Percentiles rank a stretch among this genome's conserved stretches.
phyloP scores from a whole-genome alignment of 2,888 invertebrate genomes.

The Chelonus formosanus region DNA sequence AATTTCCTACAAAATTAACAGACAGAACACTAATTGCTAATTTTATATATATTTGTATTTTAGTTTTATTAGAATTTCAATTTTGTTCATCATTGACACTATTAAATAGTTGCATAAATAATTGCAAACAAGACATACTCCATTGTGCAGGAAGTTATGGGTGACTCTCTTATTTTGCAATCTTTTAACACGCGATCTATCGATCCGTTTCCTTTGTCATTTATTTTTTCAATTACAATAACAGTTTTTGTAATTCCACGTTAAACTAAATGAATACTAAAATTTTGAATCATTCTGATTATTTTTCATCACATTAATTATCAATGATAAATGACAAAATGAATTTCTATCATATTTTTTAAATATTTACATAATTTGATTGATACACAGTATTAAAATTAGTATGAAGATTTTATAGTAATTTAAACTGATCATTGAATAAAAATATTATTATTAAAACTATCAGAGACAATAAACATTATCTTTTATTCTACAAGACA shows the following conservation, averaged over 20 bases:
- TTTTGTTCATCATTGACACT: background rate
- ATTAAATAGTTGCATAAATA: slow-evolving; percentile 18
- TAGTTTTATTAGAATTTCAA: background rate
- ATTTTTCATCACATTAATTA: too few relatives aligned
- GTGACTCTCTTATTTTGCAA: slow-evolving; percentile 25
- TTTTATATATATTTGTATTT: background rate
- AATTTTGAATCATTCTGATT: background rate
- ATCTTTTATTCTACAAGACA: background rate
- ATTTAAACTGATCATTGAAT: too few relatives aligned
- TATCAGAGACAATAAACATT: background rate
- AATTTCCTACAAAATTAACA: too few relatives aligned
- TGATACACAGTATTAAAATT: too few relatives aligned
- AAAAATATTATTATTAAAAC: too few relatives aligned
- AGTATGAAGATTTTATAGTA: too few relatives aligned
- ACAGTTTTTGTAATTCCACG: slow-evolving; percentile 8
- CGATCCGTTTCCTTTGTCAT: slow-evolving; percentile 21
- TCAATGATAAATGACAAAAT: too few relatives aligned
- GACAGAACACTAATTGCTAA: too few relatives aligned
- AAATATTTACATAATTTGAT: too few relatives aligned
- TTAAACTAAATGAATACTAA: background rate
- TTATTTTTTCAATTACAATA: slow-evolving; percentile 18
- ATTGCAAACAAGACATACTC: slow-evolving; percentile 4
- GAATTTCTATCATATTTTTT: too few relatives aligned
- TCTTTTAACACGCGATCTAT: slow-evolving; percentile 25
- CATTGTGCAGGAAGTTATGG: slow-evolving; percentile 24